Conservation (phyloP, 2,113 vertebrate genomes). For the Hyperopisus bebe region DNA sequence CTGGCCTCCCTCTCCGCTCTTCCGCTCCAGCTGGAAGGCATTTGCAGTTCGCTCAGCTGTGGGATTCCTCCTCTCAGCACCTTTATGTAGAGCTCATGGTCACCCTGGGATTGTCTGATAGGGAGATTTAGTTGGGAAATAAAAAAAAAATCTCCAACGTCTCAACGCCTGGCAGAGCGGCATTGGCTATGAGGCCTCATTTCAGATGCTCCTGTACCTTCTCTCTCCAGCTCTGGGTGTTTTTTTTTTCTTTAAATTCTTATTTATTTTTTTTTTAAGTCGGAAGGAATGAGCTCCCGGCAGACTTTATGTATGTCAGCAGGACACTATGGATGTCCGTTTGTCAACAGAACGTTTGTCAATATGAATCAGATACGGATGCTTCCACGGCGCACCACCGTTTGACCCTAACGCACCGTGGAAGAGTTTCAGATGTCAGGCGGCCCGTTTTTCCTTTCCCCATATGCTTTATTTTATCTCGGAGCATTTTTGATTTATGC, state of each 20-base stretch:
- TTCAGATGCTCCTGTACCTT: not conserved
- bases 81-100: not conserved
- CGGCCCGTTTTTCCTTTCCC: not conserved
- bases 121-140: not conserved
- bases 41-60: not conserved
- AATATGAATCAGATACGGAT: conserved; percentile 5
- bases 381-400: not conserved
- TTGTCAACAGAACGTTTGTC: conserved; percentile 7
- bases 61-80: not conserved
- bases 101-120: not conserved
- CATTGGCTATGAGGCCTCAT: not conserved
- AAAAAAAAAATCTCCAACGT: not conserved
- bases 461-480: not conserved
- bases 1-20: not conserved
- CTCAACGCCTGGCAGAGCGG: not conserved
- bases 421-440: not conserved
- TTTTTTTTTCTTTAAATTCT: not conserved
- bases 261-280: not conserved
- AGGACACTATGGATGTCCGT: not conserved
- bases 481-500: not conserved
- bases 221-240: not conserved
- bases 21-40: conserved; percentile 4
- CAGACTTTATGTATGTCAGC: not conserved
- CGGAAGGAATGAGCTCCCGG: not conserved
- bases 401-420: not conserved